A percentile compares a stretch with the other conserved stretches of the same genome.
phyloP scores from a whole-genome alignment of 2,888 invertebrate genomes.

The Drosophila siamana region DNA sequence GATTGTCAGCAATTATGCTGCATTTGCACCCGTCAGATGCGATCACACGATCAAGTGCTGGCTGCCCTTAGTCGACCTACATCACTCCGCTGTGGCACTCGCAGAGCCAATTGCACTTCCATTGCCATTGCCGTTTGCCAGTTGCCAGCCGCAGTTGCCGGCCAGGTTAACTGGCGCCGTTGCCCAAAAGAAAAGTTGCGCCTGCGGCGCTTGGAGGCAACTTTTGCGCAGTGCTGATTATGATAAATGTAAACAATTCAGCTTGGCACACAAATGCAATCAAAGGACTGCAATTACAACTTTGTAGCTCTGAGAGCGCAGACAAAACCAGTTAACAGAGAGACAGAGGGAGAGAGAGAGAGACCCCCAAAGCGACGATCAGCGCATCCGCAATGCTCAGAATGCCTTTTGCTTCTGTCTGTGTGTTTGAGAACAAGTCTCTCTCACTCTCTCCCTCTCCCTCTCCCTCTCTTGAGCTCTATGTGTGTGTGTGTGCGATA shows the following conservation, averaged over 20 bases:
- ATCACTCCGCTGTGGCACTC: slow-evolving; percentile 31
- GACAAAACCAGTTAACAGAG: slow-evolving; percentile 63
- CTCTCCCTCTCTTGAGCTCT: slow-evolving; percentile 8
- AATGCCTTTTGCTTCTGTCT: slow-evolving; percentile 26
- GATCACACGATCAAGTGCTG: slow-evolving; percentile 65
- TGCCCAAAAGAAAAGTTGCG: slow-evolving; percentile 68
- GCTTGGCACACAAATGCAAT: slow-evolving; percentile 78
- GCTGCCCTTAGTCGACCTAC: slow-evolving; percentile 57
- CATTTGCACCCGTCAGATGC: slow-evolving; percentile 33
- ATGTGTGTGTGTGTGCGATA: slow-evolving; percentile 71
- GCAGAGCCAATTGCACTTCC: slow-evolving; percentile 18
- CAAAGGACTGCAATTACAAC: slow-evolving; percentile 78
- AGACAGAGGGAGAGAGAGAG: slow-evolving; percentile 9
- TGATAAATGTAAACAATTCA: slow-evolving; percentile 79
- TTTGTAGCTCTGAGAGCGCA: slow-evolving; percentile 26
- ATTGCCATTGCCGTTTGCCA: background rate
- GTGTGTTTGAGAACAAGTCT: slow-evolving; percentile 27
- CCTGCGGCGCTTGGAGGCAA: slow-evolving; percentile 66
- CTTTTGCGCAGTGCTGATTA: slow-evolving; percentile 64
- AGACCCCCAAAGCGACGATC: slow-evolving; percentile 60
- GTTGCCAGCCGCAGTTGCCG: slow-evolving; percentile 1
- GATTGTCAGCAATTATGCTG: slow-evolving; percentile 72
- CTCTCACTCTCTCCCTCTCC: slow-evolving; percentile 11
- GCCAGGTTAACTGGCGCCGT: slow-evolving; percentile 66
- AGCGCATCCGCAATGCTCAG: slow-evolving; percentile 55